Percentiles rank a stretch among this genome's conserved stretches.
These are phyloP conservation scores for Rhyacichthys aspro DNA, from an alignment of 2,797 vertebrate species.

Conservation along the genomic window DNA sequence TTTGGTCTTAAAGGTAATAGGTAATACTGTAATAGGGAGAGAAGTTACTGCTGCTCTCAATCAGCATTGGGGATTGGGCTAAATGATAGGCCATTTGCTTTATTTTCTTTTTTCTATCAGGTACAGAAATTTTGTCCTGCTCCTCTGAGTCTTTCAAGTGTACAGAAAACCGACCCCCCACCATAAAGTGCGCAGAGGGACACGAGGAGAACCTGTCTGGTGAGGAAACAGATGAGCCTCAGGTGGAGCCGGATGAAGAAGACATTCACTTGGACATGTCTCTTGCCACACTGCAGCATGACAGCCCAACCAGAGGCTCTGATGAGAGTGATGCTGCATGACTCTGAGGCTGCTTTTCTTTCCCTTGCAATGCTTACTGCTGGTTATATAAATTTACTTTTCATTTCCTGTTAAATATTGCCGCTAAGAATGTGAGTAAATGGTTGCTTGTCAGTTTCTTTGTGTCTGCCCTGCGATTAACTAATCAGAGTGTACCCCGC, in stretches of 20 bases:
- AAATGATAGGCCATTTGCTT: background rate
- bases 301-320: conserved; percentile 54
- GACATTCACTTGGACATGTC: conserved; percentile 88
- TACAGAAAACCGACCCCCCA: conserved; percentile 64
- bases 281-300: conserved; percentile 66
- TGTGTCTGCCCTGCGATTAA: too few species aligned
- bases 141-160: conserved; percentile 65
- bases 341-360: too few species aligned
- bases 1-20: too few species aligned
- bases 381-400: too few species aligned
- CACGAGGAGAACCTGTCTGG: conserved; percentile 55
- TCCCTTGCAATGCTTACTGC: too few species aligned
- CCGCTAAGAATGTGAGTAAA: too few species aligned
- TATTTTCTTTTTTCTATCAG: too few species aligned
- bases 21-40: rapidly evolving
- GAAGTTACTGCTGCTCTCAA: too few species aligned
- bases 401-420: too few species aligned
- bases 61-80: too few species aligned
- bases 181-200: conserved; percentile 36
- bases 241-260: conserved; percentile 91
- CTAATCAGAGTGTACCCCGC: too few species aligned
- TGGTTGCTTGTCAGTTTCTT: too few species aligned
- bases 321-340: conserved; percentile 86
- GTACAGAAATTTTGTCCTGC: conserved; percentile 70
- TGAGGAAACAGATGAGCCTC: conserved; percentile 73